Evolutionary conservation across 2,113 vertebrate species (phyloP).

Genomic region (Butastur rufipennis): DNA sequence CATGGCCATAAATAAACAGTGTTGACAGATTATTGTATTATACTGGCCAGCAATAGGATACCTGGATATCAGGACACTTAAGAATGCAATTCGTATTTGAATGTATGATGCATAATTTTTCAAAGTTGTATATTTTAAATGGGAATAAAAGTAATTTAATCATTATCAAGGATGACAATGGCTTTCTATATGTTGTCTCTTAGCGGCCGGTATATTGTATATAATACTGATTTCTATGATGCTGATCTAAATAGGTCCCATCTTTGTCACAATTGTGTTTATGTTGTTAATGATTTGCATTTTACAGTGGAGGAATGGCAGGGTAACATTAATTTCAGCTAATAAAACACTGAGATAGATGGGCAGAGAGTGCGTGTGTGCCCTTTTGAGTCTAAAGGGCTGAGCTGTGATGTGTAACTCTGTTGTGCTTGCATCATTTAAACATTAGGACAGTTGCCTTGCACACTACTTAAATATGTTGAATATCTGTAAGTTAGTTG

Average conservation of each 20-base stretch:
- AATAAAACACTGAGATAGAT: background rate
- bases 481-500: background rate
- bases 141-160: constrained; percentile 50
- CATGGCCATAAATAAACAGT: background rate
- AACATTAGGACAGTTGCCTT: background rate
- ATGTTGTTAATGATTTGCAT: background rate
- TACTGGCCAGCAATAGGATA: background rate
- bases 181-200: background rate
- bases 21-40: background rate
- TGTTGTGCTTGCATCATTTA: no score
- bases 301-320: background rate
- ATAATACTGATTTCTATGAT: background rate
- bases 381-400: background rate
- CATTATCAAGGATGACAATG: background rate
- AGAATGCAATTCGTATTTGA: constrained; percentile 25
- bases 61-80: background rate
- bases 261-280: background rate
- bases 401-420: background rate
- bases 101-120: constrained; percentile 43
- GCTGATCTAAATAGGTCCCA: background rate
- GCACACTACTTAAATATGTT: background rate
- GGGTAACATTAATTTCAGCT: background rate
- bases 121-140: constrained; percentile 50
- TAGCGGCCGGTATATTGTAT: background rate
- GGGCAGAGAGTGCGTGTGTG: accelerated